Conservation (phyloP, 2,797 vertebrate species). For the Lepus townsendii region DNA sequence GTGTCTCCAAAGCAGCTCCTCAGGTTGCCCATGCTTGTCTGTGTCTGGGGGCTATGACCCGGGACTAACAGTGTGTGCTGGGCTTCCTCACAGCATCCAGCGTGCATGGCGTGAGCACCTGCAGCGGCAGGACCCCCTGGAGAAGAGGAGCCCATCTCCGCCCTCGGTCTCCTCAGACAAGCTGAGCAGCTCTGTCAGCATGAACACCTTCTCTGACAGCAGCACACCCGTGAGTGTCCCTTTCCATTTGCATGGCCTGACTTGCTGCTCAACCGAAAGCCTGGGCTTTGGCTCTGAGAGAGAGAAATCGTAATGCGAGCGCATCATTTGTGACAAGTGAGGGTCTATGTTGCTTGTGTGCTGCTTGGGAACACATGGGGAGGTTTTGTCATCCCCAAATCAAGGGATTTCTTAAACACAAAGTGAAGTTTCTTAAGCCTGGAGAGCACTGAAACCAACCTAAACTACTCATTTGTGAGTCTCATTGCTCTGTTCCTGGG, state of each 20-base stretch:
- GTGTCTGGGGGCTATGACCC: not conserved
- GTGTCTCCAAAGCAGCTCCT: not conserved
- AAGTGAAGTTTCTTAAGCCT: not conserved
- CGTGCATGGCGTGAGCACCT: conserved; percentile 94
- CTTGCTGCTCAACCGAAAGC: not conserved
- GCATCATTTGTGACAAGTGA: not conserved
- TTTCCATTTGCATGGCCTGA: not conserved
- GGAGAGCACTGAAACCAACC: not conserved
- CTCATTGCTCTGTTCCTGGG: not conserved
- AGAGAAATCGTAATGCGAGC: not conserved
- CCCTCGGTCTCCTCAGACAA: conserved; percentile 93
- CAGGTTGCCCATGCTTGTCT: not conserved
- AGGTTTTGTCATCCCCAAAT: not conserved
- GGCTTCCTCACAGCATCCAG: conserved; percentile 91
- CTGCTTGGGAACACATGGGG: not conserved
- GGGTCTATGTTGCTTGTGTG: not conserved
- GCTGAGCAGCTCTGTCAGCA: conserved; percentile 97
- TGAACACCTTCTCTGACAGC: conserved; percentile 96
- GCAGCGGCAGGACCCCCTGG: conserved; percentile 84
- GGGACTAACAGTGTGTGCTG: conserved; percentile 16
- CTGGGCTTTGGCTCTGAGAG: not conserved
- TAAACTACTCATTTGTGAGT: not conserved
- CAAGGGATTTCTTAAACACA: not conserved
- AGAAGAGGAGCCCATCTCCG: conserved; percentile 94
- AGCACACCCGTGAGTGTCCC: conserved; percentile 95